Evolutionary conservation across 64 coral and sea anemone genomes (phyloP).

Genomic region (Anthopleura sola): DNA sequence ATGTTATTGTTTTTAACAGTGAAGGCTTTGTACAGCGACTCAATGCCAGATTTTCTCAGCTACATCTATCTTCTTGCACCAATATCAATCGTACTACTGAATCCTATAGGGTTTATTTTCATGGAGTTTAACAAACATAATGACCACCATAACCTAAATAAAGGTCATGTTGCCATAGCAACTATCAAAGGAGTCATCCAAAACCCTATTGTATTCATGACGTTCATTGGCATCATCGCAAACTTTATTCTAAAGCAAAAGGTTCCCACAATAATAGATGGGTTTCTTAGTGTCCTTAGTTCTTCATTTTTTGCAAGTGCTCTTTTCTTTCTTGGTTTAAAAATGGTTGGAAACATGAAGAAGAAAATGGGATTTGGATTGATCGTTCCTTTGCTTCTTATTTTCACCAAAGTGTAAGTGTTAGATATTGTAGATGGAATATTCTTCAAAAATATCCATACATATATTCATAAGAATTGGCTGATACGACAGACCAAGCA

Average conservation of each 20-base stretch:
- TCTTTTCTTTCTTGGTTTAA: conserved; percentile 84
- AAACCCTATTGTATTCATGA: conserved; percentile 71
- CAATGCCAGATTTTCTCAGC: conserved; percentile 65
- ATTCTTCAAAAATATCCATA: not conserved
- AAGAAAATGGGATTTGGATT: conserved; percentile 63
- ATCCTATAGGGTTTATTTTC: conserved; percentile 72
- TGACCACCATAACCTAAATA: conserved; percentile 30
- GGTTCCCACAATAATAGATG: conserved; percentile 29
- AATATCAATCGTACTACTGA: conserved; percentile 58
- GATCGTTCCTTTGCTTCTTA: conserved; percentile 68
- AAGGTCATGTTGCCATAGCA: conserved; percentile 28
- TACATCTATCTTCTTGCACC: conserved; percentile 76
- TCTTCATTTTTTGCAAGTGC: conserved; percentile 75
- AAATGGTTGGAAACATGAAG: conserved; percentile 89
- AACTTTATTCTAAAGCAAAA: conserved; percentile 55
- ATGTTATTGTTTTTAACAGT: conserved; percentile 51
- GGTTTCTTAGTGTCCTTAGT: conserved; percentile 54
- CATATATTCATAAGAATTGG: too few species aligned
- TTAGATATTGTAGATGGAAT: not conserved
- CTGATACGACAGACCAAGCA: too few species aligned
- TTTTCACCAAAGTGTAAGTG: conserved; percentile 81
- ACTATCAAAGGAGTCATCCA: conserved; percentile 61
- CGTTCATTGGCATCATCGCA: conserved; percentile 66
- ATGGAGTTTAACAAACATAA: conserved; percentile 58
- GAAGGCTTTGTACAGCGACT: conserved; percentile 70